Percentiles rank a stretch among this genome's conserved stretches.
These are phyloP conservation scores for Vidua macroura DNA, from an alignment of 2,113 vertebrate genomes.

Conservation along the genomic window DNA sequence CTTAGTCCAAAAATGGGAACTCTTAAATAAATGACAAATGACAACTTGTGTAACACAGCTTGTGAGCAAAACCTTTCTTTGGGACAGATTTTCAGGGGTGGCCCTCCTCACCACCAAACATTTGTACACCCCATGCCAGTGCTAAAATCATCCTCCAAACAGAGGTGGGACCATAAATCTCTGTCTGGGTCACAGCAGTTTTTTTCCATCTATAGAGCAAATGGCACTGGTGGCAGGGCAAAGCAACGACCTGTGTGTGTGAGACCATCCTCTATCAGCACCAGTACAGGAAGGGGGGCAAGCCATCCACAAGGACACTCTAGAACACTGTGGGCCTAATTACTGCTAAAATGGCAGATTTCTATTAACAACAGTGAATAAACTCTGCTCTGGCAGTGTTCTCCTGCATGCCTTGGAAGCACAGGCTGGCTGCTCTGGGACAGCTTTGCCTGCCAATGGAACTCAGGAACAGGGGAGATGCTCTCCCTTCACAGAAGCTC, in stretches of 20 bases:
- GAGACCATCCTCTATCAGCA: background rate
- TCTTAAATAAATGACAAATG: background rate
- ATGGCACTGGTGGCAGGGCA: fast-evolving
- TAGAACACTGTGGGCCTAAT: background rate
- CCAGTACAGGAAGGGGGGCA: background rate
- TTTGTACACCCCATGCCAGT: fast-evolving
- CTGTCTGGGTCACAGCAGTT: background rate
- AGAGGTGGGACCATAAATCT: background rate
- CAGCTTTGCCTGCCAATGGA: fast-evolving
- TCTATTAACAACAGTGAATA: background rate
- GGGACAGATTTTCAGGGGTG: background rate
- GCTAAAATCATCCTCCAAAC: background rate
- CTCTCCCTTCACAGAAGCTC: background rate
- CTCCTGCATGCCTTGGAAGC: background rate
- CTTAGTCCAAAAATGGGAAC: background rate
- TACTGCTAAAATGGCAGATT: background rate
- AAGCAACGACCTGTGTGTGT: fast-evolving
- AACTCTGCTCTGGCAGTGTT: background rate
- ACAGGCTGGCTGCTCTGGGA: background rate
- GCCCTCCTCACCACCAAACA: background rate
- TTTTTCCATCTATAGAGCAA: background rate
- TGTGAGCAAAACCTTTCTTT: background rate
- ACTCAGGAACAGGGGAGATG: background rate
- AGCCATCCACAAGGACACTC: background rate
- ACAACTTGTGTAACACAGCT: background rate